Base-by-base conservation (phyloP, 2,888 invertebrate genomes). In the Aromia moschata region DNA sequence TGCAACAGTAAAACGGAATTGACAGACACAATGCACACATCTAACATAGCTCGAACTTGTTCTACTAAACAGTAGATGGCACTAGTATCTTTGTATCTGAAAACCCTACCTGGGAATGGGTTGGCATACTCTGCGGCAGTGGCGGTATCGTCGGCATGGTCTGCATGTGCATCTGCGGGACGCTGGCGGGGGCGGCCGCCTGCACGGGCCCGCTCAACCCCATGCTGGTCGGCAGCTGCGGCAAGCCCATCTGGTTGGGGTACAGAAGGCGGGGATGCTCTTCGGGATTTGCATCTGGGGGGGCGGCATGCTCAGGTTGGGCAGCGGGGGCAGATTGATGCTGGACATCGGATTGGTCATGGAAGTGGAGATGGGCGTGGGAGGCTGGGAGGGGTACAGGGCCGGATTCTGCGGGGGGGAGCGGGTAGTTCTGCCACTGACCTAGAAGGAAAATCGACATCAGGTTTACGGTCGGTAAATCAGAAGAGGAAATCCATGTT, bases 391-490 rank as follows among this genome's bases (percentile, higher is more conserved):
- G 0, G 62, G 51, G 30, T 53, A 60, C 10, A 66, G 37, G 1
- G 53, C 25, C 1, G 56, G 33, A 30, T 58, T 52, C 14, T 52
- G 52, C 7, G 51, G 44, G n/a, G n/a, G 70, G 69, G 7, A 70
- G 47, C 1, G 71, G 69, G 17, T 68, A 60, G 12, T 64, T 69
- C 44, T 72, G 72, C 72, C 72, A 72, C 36, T 72, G 72, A 36
- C 70, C 67, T 67, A 33, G n/a, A 11, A 7, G n/a, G 11, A 33
- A 10, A 14, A 1, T n/a, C n/a, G n/a, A n/a, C n/a, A n/a, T n/a
- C n/a, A n/a, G n/a, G n/a, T n/a, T n/a, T n/a, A n/a, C n/a, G n/a
- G n/a, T n/a, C n/a, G n/a, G n/a, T n/a, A n/a, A n/a, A n/a, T n/a
- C n/a, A n/a, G n/a, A n/a, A n/a, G n/a, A n/a, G n/a, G n/a, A n/a